Evolutionary conservation across 2,797 vertebrate species (phyloP).

Genomic region (Zenarchopterus dispar): DNA sequence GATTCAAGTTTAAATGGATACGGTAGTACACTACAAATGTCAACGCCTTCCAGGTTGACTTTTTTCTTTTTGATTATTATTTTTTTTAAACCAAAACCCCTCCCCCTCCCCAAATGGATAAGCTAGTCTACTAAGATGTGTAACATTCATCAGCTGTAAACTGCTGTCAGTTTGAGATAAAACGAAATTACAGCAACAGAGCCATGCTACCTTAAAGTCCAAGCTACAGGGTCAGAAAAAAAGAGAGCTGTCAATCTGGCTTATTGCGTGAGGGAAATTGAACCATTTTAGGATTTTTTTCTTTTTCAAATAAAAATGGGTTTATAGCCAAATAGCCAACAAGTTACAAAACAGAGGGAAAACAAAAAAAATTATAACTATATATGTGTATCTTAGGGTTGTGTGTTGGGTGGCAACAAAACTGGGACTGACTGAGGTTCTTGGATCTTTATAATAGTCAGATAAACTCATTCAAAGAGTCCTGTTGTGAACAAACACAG

Average conservation of each 20-base stretch:
- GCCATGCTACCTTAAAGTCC: constrained; percentile 99
- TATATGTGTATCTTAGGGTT: too few species aligned
- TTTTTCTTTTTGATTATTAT: constrained; percentile 71
- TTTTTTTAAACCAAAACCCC: constrained; percentile 81
- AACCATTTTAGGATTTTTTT: constrained; percentile 58
- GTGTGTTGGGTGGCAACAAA: too few species aligned
- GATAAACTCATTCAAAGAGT: constrained; percentile 17
- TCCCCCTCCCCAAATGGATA: constrained; percentile 83
- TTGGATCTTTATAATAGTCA: constrained; percentile 15
- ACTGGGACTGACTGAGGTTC: constrained; percentile 5
- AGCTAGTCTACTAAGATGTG: constrained; percentile 92
- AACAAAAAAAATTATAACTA: too few species aligned
- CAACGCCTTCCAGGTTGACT: constrained; percentile 93
- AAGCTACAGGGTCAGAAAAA: constrained; percentile 89
- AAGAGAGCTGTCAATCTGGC: constrained; percentile 62
- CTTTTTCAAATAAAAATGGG: constrained; percentile 60
- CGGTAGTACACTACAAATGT: constrained; percentile 82
- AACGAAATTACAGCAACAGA: constrained; percentile 88
- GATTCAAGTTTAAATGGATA: constrained; percentile 86
- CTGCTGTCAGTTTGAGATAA: constrained; percentile 87
- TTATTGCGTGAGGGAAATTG: constrained; percentile 41
- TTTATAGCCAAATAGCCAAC: constrained; percentile 23
- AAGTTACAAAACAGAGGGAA: constrained; percentile 3
- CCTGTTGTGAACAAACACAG: constrained; percentile 17
- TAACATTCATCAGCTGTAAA: constrained; percentile 93